Percentiles rank a stretch among this genome's conserved stretches.
Conservation (phyloP, 2,797 vertebrate species). For the Enteromius radiatus region DNA sequence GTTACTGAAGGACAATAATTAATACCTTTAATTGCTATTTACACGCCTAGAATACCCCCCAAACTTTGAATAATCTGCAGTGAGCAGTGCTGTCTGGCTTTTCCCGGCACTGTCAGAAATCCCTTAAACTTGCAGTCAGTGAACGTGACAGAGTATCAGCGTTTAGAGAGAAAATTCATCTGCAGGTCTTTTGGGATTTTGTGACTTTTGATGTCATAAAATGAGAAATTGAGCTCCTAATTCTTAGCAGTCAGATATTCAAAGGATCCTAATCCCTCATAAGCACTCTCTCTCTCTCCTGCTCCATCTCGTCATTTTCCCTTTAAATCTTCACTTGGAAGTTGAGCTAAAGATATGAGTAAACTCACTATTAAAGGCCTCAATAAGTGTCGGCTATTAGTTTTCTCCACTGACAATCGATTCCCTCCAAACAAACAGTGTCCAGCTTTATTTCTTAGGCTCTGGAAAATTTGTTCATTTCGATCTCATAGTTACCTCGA, state of each 20-base stretch:
- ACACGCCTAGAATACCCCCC: background rate
- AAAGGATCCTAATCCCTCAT: conserved; percentile 55
- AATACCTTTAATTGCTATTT: background rate
- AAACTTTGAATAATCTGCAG: background rate
- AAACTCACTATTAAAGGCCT: conserved; percentile 24
- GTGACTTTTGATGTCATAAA: conserved; percentile 52
- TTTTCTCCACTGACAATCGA: conserved; percentile 20
- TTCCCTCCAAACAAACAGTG: background rate
- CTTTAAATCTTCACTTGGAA: conserved; percentile 42
- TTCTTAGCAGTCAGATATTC: conserved; percentile 48
- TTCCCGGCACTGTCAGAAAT: conserved; percentile 30
- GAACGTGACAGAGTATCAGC: conserved; percentile 27
- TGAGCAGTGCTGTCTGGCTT: conserved; percentile 11
- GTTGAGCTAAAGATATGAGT: conserved; percentile 23
- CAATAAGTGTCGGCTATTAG: conserved; percentile 1
- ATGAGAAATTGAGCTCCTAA: conserved; percentile 49
- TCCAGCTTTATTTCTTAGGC: background rate
- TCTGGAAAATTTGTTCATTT: background rate
- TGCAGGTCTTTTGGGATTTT: conserved; percentile 48
- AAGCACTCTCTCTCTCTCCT: conserved; percentile 17
- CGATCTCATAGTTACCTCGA: conserved; percentile 16
- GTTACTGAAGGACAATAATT: background rate
- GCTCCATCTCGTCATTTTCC: conserved; percentile 27
- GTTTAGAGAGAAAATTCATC: conserved; percentile 43
- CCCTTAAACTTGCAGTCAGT: conserved; percentile 33